Evolutionary conservation across 1,140 invertebrate species (phyloP).

Genomic region (Sesamia nonagrioides): DNA sequence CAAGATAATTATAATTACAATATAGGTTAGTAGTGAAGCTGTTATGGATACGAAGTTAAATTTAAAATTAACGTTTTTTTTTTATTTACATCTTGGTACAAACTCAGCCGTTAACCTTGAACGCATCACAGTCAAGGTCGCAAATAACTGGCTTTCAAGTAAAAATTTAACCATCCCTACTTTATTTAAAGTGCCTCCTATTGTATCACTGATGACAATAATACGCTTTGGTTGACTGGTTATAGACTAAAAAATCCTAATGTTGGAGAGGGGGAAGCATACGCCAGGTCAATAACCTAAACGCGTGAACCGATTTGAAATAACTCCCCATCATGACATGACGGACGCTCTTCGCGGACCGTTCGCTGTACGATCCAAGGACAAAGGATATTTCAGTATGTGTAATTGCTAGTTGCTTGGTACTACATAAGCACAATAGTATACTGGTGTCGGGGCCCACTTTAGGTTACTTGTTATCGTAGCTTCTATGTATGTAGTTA

Average conservation of each 20-base stretch:
- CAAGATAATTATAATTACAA: no score
- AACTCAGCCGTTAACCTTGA: constrained; percentile 66
- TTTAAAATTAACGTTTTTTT: no score
- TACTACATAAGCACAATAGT: constrained; percentile 8
- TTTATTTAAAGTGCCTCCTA: constrained; percentile 66
- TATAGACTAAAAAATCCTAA: constrained; percentile 67
- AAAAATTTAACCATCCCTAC: constrained; percentile 58
- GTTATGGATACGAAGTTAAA: no score
- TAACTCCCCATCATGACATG: constrained; percentile 64
- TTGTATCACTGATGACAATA: constrained; percentile 74
- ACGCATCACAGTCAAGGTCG: constrained; percentile 70
- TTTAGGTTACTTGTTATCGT: constrained; percentile 10
- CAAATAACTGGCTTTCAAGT: constrained; percentile 56
- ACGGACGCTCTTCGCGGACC: constrained; percentile 54
- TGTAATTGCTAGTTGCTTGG: constrained; percentile 33
- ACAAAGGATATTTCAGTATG: constrained; percentile 51
- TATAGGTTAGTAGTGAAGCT: no score
- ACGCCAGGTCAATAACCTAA: constrained; percentile 72
- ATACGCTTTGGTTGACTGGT: constrained; percentile 75
- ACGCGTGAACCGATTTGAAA: constrained; percentile 76
- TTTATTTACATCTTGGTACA: not conserved
- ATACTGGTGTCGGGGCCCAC: not conserved
- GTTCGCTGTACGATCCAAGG: constrained; percentile 36
- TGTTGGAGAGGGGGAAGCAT: constrained; percentile 66
- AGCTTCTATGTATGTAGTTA: not conserved